These are phyloP conservation scores for Netelia inedita DNA, from an alignment of 2,888 invertebrate species.

Conservation along the genomic window DNA sequence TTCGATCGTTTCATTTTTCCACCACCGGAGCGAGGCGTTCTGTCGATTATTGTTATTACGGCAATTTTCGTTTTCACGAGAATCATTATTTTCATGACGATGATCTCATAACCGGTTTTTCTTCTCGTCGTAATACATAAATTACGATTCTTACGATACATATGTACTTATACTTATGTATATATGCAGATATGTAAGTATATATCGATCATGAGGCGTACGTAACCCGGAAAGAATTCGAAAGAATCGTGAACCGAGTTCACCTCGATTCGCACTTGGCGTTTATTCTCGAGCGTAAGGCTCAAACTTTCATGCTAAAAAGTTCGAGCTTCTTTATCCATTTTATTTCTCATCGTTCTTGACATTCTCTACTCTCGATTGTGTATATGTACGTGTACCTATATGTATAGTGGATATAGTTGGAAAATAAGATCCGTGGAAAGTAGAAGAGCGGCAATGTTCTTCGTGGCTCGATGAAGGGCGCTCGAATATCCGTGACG, in stretches of 20 bases:
- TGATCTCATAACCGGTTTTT: conserved; percentile 17
- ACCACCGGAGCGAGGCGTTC: neutral
- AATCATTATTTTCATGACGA: neutral
- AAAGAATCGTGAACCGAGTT: conserved; percentile 24
- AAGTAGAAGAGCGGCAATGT: conserved; percentile 30
- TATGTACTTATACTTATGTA: neutral
- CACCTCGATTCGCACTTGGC: neutral
- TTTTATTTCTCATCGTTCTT: conserved; percentile 15
- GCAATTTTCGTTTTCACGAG: neutral
- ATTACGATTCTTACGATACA: conserved; percentile 2
- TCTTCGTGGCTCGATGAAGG: conserved; percentile 45
- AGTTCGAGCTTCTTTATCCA: conserved; percentile 1
- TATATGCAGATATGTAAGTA: neutral
- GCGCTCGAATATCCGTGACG: conserved; percentile 53
- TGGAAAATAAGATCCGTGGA: conserved; percentile 7
- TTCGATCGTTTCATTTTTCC: conserved; percentile 26
- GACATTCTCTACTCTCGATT: neutral
- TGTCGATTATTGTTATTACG: no score
- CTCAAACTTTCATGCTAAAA: conserved; percentile 12
- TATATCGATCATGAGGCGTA: conserved; percentile 5
- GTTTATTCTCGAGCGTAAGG: neutral
- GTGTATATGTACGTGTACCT: neutral
- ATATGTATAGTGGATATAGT: neutral
- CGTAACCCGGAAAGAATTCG: neutral
- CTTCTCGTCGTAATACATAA: conserved; percentile 29